Percentiles rank a stretch among this genome's conserved stretches.
These are phyloP conservation scores for Leptothorax acervorum DNA, from an alignment of 2,888 invertebrate species.

Conservation along the genomic window DNA sequence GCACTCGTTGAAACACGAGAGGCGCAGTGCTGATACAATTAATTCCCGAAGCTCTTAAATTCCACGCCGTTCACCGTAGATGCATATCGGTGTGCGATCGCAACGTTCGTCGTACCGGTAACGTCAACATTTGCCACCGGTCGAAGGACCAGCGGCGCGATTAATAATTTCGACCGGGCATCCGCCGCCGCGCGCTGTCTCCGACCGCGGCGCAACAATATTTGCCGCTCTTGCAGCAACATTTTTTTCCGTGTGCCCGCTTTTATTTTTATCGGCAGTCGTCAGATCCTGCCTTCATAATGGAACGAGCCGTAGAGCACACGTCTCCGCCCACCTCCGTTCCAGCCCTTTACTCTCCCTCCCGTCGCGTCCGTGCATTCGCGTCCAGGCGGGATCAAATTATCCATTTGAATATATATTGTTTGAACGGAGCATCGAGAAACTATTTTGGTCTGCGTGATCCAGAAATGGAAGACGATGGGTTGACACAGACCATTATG, in stretches of 20 bases:
- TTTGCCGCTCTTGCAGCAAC: constrained; percentile 69
- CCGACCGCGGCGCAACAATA: constrained; percentile 65
- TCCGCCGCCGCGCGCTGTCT: constrained; percentile 64
- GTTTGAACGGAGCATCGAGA: constrained; percentile 53
- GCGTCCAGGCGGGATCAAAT: constrained; percentile 51
- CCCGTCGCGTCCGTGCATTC: constrained; percentile 38
- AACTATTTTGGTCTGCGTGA: constrained; percentile 49
- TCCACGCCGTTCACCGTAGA: constrained; percentile 34
- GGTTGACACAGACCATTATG: constrained; percentile 37
- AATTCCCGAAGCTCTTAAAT: constrained; percentile 54
- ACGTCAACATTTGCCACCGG: constrained; percentile 76
- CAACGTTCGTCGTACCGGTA: constrained; percentile 68
- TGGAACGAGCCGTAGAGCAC: constrained; percentile 69
- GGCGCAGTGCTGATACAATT: constrained; percentile 45
- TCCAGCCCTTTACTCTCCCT: constrained; percentile 58
- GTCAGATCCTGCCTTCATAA: constrained; percentile 55
- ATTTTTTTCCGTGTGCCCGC: constrained; percentile 65
- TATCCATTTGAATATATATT: constrained; percentile 57
- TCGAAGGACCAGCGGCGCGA: constrained; percentile 68
- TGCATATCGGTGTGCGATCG: constrained; percentile 55
- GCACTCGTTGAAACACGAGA: constrained; percentile 24
- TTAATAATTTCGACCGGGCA: constrained; percentile 72
- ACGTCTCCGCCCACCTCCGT: constrained; percentile 43
- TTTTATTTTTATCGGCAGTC: constrained; percentile 64
- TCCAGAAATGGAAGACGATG: constrained; percentile 41